Base-by-base conservation (phyloP, 2,888 invertebrate genomes). In the Hypselothyrea guttata region DNA sequence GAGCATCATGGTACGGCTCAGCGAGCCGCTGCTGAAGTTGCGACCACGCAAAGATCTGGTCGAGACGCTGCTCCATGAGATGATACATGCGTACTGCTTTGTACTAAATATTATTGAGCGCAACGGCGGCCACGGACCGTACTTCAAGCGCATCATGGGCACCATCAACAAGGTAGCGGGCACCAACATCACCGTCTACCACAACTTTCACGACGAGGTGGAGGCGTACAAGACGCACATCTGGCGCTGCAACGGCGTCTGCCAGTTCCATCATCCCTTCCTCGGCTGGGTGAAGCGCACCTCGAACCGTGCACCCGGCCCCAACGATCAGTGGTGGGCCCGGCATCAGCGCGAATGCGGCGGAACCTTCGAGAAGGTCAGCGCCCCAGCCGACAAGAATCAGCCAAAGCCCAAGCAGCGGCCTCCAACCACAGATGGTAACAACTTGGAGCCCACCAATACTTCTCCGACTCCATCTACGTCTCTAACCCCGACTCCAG, bases 11-110 rank as follows among this genome's bases (percentile, higher is more conserved):
- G 89, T 90, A 22, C 82, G 90, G 0, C 91, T 99, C 1, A 98
- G 98, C 87, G 94, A 95, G 83, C 99, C 99, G 0, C 90, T 99
- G 13, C 91, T 99, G 0, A 97, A 97, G 88, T 91, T 99, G 3
- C 91, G 99, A 22, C 97, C 98, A 0, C 92, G 99, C 31, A 98
- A 97, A 88, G 98, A 99, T 90, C 91, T 99, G 0, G 93, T 99
- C 0, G 97, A 99, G 91, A 99, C 99, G 0, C 91, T 99, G n/a
- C 91, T 99, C 90, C 99, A 99, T 90, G 99, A 99, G 91, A 99
- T 99, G 99, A 99, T 99, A 66, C 99, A 99, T 89, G 99, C 98
- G 0, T 98, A 93, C 88, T 92, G 99, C 61, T 99, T 99, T 90
- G 93, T 99, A 0, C 95, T 96, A 0, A 92, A 94, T 69, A 94